phyloP scores from a whole-genome alignment of 2,888 invertebrate genomes.

The Aelia acuminata region DNA sequence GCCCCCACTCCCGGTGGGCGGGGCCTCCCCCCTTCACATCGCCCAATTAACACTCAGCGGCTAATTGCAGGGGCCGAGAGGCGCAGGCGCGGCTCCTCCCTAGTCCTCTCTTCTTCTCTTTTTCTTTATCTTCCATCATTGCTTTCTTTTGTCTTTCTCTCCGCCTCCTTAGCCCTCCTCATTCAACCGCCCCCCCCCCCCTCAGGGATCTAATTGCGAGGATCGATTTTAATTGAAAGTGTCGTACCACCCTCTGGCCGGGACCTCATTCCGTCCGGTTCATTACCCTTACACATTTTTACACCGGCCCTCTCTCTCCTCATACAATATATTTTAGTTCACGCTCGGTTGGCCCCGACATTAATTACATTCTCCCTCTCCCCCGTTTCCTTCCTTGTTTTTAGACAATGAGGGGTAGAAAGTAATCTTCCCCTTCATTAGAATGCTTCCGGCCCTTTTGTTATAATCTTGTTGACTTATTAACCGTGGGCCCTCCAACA shows the following conservation, averaged over 20 bases:
- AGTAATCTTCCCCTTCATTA: constrained; percentile 48
- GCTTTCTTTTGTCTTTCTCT: constrained; percentile 22
- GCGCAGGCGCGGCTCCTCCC: constrained; percentile 56
- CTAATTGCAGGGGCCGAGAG: constrained; percentile 5
- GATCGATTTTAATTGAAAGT: constrained; percentile 54
- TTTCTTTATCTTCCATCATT: constrained; percentile 47
- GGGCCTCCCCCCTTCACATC: constrained; percentile 33
- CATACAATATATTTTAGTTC: constrained; percentile 8
- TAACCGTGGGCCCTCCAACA: neutral
- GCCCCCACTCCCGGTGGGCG: constrained; percentile 49
- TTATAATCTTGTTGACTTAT: constrained; percentile 22
- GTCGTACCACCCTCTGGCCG: neutral
- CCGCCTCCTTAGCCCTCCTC: neutral
- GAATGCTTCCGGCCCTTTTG: constrained; percentile 40
- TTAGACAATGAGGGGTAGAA: constrained; percentile 21
- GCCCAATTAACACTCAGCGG: constrained; percentile 50
- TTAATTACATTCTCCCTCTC: constrained; percentile 5
- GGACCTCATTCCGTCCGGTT: neutral
- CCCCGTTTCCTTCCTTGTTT: constrained; percentile 43
- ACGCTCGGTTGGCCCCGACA: constrained; percentile 9
- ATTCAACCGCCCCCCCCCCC: constrained; percentile 1
- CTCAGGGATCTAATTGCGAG: constrained; percentile 5
- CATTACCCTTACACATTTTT: constrained; percentile 51
- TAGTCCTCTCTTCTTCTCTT: constrained; percentile 36
- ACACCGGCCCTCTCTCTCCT: constrained; percentile 23